These are phyloP conservation scores for Trochalopteron elliotii DNA, from an alignment of 2,113 vertebrate species.

Conservation along the genomic window DNA sequence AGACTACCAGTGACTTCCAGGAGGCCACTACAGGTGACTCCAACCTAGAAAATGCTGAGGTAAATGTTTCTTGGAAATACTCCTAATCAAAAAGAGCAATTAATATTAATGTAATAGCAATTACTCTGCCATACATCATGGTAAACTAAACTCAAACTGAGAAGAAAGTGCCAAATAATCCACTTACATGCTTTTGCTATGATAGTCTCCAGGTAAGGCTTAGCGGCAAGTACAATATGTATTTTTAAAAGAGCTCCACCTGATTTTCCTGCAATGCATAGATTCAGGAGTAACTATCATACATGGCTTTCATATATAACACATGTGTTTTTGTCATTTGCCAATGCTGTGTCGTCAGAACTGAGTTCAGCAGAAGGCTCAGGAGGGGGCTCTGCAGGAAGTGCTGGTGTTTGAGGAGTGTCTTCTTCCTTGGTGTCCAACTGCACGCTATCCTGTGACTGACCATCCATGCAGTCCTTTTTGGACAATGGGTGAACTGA, in stretches of 20 bases:
- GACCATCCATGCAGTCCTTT: constrained; percentile 74
- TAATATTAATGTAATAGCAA: constrained; percentile 66
- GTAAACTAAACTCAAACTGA: constrained; percentile 59
- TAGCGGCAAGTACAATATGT: constrained; percentile 74
- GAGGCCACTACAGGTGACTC: constrained; percentile 15
- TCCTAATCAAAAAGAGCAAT: constrained; percentile 44
- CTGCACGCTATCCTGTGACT: constrained; percentile 64
- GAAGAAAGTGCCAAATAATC: constrained; percentile 75
- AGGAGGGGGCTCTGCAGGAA: constrained; percentile 28
- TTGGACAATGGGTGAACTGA: constrained; percentile 85
- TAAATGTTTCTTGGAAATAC: constrained; percentile 64
- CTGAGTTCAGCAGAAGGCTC: constrained; percentile 59
- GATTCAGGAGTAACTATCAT: constrained; percentile 76
- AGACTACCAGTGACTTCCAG: constrained; percentile 42
- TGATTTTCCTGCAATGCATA: constrained; percentile 82
- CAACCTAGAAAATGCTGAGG: constrained; percentile 66
- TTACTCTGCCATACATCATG: constrained; percentile 50
- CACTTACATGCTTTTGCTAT: constrained; percentile 69
- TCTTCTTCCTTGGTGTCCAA: constrained; percentile 68
- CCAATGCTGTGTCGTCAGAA: constrained; percentile 35
- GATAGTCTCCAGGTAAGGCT: constrained; percentile 80
- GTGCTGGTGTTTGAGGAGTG: constrained; percentile 41
- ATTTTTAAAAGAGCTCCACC: constrained; percentile 75
- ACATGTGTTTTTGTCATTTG: constrained; percentile 69
- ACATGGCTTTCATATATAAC: constrained; percentile 96